A percentile compares a stretch with the other conserved stretches of the same genome.
Evolutionary conservation across 2,113 vertebrate genomes (phyloP).

Genomic region (Astur gentilis): DNA sequence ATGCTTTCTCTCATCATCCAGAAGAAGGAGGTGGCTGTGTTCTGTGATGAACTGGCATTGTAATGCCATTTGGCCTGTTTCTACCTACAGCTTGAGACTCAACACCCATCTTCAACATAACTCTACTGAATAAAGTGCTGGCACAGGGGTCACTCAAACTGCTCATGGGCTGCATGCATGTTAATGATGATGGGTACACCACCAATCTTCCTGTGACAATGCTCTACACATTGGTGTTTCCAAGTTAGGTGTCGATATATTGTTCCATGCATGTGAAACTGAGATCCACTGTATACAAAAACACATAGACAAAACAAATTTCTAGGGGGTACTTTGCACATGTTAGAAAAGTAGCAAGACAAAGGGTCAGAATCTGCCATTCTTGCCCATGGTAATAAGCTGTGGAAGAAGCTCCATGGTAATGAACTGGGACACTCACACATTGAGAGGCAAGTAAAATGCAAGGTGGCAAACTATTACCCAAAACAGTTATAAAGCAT

Average conservation of each 20-base stretch:
- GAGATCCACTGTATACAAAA: rapidly evolving
- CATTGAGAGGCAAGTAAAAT: background rate
- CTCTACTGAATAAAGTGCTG: background rate
- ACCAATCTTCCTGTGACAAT: background rate
- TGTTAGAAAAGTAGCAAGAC: background rate
- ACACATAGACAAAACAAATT: background rate
- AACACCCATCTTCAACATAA: background rate
- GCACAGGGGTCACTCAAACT: background rate
- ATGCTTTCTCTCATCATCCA: background rate
- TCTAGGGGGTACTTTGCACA: background rate
- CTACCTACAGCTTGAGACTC: background rate
- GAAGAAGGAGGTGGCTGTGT: background rate
- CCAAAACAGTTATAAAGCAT: background rate
- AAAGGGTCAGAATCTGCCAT: background rate
- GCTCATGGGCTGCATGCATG: background rate
- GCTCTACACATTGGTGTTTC: background rate
- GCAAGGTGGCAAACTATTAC: background rate
- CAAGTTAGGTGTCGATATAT: background rate
- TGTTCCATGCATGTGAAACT: background rate
- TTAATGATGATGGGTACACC: background rate
- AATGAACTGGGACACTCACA: background rate
- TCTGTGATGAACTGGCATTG: background rate
- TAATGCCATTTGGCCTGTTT: background rate
- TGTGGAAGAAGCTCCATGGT: background rate
- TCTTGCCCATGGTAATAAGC: background rate